Evolutionary conservation across 2,797 vertebrate species (phyloP).

Genomic region (Sibirionetta formosa): DNA sequence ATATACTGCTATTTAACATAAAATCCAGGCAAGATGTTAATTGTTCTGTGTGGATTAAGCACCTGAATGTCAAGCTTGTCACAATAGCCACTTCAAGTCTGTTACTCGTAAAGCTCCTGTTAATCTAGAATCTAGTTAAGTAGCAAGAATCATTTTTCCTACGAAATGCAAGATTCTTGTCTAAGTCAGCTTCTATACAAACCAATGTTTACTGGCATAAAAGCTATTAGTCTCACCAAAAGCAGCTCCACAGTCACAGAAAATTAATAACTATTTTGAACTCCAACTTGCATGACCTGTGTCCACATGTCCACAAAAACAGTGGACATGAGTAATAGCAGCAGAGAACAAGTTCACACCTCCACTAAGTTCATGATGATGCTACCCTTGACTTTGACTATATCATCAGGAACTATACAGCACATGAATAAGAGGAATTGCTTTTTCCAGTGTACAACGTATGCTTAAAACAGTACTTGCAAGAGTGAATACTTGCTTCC

Average conservation of each 20-base stretch:
- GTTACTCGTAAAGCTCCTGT: neutral
- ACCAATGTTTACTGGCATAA: neutral
- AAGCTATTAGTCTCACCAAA: neutral
- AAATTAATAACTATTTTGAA: neutral
- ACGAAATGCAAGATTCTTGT: neutral
- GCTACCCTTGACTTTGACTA: neutral
- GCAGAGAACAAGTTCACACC: neutral
- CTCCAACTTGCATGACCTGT: neutral
- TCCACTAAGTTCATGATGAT: neutral
- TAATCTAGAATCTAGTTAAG: neutral
- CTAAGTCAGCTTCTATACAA: neutral
- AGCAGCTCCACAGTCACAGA: neutral
- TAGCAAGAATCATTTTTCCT: neutral
- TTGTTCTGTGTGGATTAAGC: neutral
- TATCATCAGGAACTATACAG: neutral
- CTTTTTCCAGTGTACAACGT: neutral
- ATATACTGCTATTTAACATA: neutral
- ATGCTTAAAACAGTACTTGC: neutral
- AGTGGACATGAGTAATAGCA: neutral
- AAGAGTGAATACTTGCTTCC: constrained; percentile 13
- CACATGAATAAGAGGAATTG: neutral
- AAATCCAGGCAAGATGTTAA: neutral
- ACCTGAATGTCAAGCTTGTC: neutral
- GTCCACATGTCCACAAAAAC: neutral
- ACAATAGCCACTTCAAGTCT: neutral